These are phyloP conservation scores for Mechanitis mazaeus DNA, from an alignment of 2,888 invertebrate genomes.

Conservation along the genomic window DNA sequence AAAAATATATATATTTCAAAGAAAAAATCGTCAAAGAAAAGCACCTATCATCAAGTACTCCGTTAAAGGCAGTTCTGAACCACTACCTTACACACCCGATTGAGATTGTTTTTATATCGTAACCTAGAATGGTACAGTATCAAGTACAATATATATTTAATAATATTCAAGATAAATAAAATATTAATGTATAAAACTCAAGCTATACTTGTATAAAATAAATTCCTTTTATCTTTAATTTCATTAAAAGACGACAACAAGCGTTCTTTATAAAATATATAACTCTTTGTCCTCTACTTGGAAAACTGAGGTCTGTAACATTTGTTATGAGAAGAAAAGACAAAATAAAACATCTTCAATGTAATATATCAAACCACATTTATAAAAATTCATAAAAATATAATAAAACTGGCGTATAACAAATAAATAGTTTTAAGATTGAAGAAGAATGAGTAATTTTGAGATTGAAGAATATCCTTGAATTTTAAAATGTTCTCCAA, in stretches of 20 bases:
- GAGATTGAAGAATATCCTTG: neutral
- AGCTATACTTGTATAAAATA: no score
- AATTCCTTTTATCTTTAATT: no score
- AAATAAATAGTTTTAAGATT: neutral
- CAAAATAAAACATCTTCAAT: no score
- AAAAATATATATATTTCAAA: no score
- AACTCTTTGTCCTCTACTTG: no score
- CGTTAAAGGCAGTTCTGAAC: slow-evolving; percentile 15
- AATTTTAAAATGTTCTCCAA: neutral
- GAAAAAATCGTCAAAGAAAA: no score
- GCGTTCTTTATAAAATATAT: no score
- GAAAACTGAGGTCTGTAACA: no score
- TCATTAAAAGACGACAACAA: no score
- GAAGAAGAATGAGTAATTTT: neutral
- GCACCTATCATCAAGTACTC: neutral
- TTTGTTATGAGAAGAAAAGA: no score
- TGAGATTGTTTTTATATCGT: slow-evolving; percentile 25
- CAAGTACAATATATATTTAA: neutral
- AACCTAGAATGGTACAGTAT: slow-evolving; percentile 17
- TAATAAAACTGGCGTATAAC: neutral
- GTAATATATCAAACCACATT: neutral
- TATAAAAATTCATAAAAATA: neutral
- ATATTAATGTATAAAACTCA: no score
- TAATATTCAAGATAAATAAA: no score
- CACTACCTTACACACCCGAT: slow-evolving; percentile 28